Percentiles rank a stretch among this genome's conserved stretches.
Evolutionary conservation across 2,888 invertebrate genomes (phyloP).

Genomic region (Elegia similella): DNA sequence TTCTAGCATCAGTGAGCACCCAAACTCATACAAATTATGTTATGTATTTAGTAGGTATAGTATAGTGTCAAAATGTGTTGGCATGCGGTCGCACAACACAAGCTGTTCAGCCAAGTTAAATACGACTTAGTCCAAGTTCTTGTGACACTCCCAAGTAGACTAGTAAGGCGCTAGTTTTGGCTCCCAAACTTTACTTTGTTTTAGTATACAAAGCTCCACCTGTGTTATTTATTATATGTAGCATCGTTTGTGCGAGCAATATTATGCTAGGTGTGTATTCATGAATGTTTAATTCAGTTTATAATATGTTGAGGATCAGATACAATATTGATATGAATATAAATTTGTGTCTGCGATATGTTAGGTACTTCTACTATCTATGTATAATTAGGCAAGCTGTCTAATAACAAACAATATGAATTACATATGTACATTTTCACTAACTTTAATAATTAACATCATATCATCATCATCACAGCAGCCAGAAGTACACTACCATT

Average conservation of each 20-base stretch:
- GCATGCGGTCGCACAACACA: conserved; percentile 67
- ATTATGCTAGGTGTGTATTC: background rate
- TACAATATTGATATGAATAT: background rate
- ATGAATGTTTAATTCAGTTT: background rate
- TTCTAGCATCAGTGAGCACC: too few species aligned
- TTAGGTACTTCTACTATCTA: too few species aligned
- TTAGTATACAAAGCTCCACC: conserved; percentile 19
- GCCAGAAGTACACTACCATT: too few species aligned
- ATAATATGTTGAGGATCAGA: background rate
- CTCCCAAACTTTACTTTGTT: conserved; percentile 53
- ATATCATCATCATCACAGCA: too few species aligned
- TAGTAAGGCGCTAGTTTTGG: conserved; percentile 61
- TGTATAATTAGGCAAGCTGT: too few species aligned
- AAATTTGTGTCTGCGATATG: too few species aligned
- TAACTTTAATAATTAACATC: too few species aligned
- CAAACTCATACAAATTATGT: too few species aligned
- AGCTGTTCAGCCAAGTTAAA: conserved; percentile 73
- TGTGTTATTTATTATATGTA: conserved; percentile 7
- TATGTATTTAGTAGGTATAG: conserved; percentile 25
- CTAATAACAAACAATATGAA: too few species aligned
- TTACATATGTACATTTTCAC: too few species aligned
- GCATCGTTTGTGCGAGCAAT: background rate
- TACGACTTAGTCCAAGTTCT: conserved; percentile 72
- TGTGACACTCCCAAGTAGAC: conserved; percentile 63
- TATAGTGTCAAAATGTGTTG: conserved; percentile 73